phyloP scores from a whole-genome alignment of 2,113 vertebrate genomes.

The Nematolebias whitei region DNA sequence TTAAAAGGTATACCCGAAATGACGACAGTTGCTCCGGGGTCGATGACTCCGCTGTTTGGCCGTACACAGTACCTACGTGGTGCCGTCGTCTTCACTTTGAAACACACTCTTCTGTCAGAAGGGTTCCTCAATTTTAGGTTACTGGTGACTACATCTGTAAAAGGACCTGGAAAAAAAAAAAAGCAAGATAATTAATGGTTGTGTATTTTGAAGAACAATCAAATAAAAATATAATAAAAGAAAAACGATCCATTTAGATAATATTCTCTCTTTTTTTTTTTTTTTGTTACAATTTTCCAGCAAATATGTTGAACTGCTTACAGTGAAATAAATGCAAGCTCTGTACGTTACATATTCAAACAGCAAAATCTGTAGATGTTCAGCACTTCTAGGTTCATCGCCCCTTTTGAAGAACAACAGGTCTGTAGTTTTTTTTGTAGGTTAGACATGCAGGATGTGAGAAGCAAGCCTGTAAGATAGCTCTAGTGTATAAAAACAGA shows the following conservation, averaged over 20 bases:
- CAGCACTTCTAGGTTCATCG: no score
- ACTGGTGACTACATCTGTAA: conserved; percentile 98
- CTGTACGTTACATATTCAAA: no score
- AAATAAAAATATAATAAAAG: no score
- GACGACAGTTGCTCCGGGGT: conserved; percentile 86
- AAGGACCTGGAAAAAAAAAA: conserved; percentile 84
- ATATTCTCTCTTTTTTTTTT: no score
- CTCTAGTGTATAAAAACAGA: no score
- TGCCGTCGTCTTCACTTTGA: conserved; percentile 99
- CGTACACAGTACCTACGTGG: conserved; percentile 98
- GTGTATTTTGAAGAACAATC: not conserved
- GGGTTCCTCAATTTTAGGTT: conserved; percentile 97
- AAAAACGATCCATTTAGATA: no score
- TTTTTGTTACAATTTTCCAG: no score
- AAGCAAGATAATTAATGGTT: not conserved
- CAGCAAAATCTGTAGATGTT: no score
- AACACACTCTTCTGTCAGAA: conserved; percentile 95
- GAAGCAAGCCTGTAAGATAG: not conserved
- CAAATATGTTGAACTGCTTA: no score
- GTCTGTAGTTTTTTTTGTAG: not conserved
- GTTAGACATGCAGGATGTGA: no score
- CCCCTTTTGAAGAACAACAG: not conserved
- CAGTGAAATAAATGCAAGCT: no score
- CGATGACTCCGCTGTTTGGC: conserved; percentile 96
- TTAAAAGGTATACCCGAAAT: conserved; percentile 86